Percentiles rank a stretch among this genome's conserved stretches.
Conservation (phyloP, 2,113 vertebrate species). For the Xenopus borealis region DNA sequence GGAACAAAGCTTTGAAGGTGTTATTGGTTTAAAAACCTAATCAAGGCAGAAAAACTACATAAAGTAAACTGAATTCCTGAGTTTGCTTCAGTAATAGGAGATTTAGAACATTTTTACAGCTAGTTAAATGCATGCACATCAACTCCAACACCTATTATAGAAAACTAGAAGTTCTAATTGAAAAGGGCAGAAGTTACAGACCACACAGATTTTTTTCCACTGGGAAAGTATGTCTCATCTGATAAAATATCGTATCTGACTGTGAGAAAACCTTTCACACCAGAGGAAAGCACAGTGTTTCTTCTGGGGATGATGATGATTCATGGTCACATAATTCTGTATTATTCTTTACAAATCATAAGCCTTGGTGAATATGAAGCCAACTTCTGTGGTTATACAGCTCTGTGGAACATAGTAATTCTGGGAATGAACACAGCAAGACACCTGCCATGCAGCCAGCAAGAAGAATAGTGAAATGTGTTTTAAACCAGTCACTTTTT, state of each 20-base stretch:
- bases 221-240: conserved; percentile 9
- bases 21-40: too few relatives aligned
- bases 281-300: neutral
- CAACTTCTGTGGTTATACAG: neutral
- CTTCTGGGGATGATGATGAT: neutral
- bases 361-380: neutral
- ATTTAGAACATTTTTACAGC: neutral
- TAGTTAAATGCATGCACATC: neutral
- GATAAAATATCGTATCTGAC: conserved; percentile 4
- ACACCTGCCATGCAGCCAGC: conserved; percentile 20
- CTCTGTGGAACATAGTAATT: conserved; percentile 18
- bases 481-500: conserved; percentile 19
- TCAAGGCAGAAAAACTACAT: too few relatives aligned
- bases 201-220: conserved; percentile 10
- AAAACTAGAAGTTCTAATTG: neutral
- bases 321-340: neutral
- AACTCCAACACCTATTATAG: neutral
- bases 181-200: conserved; percentile 1
- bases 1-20: too few relatives aligned
- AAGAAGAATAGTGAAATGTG: neutral
- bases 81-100: too few relatives aligned
- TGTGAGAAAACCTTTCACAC: conserved; percentile 6
- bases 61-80: too few relatives aligned
- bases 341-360: conserved; percentile 20
- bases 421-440: conserved; percentile 10